These are phyloP conservation scores for Phymastichus coffea DNA, from an alignment of 1,140 invertebrate genomes.

Conservation along the genomic window DNA sequence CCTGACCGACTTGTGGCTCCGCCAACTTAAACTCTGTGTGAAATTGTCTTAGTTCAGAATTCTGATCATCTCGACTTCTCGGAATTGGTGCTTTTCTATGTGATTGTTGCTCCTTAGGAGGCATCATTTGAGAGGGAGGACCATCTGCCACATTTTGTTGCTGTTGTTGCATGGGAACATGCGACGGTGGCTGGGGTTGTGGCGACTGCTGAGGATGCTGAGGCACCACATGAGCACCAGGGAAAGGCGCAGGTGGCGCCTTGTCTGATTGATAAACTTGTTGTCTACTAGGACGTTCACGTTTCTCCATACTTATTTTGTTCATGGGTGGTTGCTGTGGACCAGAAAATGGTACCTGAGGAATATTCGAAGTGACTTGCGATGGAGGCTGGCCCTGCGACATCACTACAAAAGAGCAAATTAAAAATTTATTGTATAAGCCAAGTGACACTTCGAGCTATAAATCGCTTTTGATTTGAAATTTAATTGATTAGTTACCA, in stretches of 20 bases:
- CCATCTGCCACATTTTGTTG: constrained; percentile 29
- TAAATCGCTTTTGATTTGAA: too few relatives aligned
- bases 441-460: too few relatives aligned
- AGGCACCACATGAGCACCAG: constrained; percentile 43
- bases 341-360: constrained; percentile 46
- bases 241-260: constrained; percentile 52
- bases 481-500: constrained; percentile 26
- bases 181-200: constrained; percentile 37
- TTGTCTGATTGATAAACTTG: constrained; percentile 49
- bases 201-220: constrained; percentile 45
- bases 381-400: constrained; percentile 52
- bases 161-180: constrained; percentile 34
- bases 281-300: constrained; percentile 50
- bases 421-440: too few relatives aligned
- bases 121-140: background rate
- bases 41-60: constrained; percentile 62
- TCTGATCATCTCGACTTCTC: constrained; percentile 56
- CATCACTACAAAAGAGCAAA: constrained; percentile 40
- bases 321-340: constrained; percentile 39
- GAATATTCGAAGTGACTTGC: constrained; percentile 44
- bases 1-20: constrained; percentile 45
- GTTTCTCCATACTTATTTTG: constrained; percentile 51
- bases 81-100: constrained; percentile 35
- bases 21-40: constrained; percentile 61
- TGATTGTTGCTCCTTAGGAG: constrained; percentile 2